Evolutionary conservation across 2,113 vertebrate species (phyloP), one percentile per base, ranked within the genome.

Genomic region (Hydrolagus affinis): DNA sequence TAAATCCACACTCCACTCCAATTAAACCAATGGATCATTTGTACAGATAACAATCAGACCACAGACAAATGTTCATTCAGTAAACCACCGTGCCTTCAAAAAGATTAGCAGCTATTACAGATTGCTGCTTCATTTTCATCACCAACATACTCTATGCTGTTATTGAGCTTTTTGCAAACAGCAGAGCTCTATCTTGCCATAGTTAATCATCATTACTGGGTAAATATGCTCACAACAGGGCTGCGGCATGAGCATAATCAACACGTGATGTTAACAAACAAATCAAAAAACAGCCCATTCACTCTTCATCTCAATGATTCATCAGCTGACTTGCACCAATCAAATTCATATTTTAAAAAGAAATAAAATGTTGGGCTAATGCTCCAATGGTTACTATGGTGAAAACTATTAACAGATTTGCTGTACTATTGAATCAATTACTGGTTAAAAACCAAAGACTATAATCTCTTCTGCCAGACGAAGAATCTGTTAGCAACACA

Each of bases 31-130:
- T 88, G 92, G 92, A 57, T n/a, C 89, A 91, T 89, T 89, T 89
- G 85, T 89, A 89, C 90, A 90, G 88, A 87, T 89, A 88, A 90
- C 83, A 87, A 90, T 90, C 77, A 23, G 77, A n/a, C 89, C 86
- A 66, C 86, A 92, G 92, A 98, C 95, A 97, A 95, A 90, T 91
- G 86, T 91, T 94, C 92, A 96, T 97, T 97, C 95, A 97, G 92
- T 85, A 88, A 72, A 87, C 90, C 91, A 92, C 90, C 91, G 93
- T 89, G 89, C 89, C 92, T 92, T 91, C 93, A 92, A 88, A 87
- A 89, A 94, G 93, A 94, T 94, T 96, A 96, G 93, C 89, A 92
- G 91, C 93, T 96, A 94, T 93, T 90, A 83, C 60, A 64, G 60
- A 83, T 10, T 19, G 25, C 15, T 25, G 66, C 6, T 64, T 30